These are phyloP conservation scores for Tychaedon coryphoeus DNA, from an alignment of 2,113 vertebrate species.

Conservation along the genomic window DNA sequence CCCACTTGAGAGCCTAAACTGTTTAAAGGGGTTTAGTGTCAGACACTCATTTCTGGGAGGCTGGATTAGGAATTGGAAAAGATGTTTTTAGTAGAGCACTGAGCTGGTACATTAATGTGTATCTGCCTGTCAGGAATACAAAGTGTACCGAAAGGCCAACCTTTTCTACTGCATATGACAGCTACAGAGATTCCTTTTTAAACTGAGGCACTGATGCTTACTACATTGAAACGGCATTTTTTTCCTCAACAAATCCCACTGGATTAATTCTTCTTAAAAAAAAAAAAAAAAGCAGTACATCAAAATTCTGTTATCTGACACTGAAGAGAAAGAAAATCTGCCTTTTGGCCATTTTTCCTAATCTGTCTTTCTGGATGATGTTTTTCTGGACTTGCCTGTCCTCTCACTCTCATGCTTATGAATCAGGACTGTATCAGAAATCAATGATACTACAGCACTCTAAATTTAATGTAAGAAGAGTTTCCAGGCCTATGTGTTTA, in stretches of 20 bases:
- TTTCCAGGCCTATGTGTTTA: neutral
- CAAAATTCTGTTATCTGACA: neutral
- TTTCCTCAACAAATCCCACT: neutral
- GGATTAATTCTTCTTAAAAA: neutral
- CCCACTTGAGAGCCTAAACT: slow-evolving; percentile 36
- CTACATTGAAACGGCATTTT: neutral
- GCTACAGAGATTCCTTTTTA: neutral
- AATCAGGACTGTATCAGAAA: neutral
- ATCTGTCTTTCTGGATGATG: neutral
- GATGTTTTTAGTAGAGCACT: neutral
- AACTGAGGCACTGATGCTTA: neutral
- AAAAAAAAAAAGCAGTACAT: neutral
- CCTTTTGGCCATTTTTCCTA: neutral
- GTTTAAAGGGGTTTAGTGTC: slow-evolving; percentile 51
- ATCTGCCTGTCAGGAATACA: slow-evolving; percentile 18
- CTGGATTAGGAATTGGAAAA: slow-evolving; percentile 45
- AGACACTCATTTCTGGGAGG: slow-evolving; percentile 40
- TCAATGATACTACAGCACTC: neutral
- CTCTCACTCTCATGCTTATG: neutral
- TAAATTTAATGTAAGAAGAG: neutral
- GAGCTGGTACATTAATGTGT: neutral
- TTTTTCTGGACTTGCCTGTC: neutral
- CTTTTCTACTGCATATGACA: neutral
- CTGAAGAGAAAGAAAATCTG: neutral
- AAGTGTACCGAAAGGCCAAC: neutral